These are phyloP conservation scores for Lophochroa leadbeateri DNA, from an alignment of 2,113 vertebrate genomes.

Conservation along the genomic window DNA sequence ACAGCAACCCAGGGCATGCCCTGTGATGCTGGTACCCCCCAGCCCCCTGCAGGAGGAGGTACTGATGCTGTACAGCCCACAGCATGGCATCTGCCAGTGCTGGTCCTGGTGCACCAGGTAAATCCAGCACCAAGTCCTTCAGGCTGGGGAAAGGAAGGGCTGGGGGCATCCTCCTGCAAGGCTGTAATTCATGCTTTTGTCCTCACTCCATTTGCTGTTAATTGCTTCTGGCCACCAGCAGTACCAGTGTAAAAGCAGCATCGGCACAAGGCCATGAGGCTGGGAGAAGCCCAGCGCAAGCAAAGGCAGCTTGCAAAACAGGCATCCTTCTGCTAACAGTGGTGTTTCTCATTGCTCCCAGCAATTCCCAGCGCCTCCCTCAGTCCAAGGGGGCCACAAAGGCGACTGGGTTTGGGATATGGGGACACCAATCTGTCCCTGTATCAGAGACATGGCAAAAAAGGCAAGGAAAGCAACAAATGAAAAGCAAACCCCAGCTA, in stretches of 20 bases:
- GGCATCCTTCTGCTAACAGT: not conserved
- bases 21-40: not conserved
- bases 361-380: not conserved
- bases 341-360: not conserved
- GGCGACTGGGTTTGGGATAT: not conserved
- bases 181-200: not conserved
- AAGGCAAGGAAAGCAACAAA: not conserved
- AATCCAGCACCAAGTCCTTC: not conserved
- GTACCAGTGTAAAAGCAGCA: not conserved
- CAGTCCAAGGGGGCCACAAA: not conserved
- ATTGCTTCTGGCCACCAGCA: not conserved
- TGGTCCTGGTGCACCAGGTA: not conserved
- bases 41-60: rapidly evolving
- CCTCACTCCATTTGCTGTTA: not conserved
- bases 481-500: not conserved
- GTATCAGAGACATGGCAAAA: not conserved
- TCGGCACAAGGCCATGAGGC: rapidly evolving
- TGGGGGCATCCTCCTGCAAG: not conserved
- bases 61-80: not conserved
- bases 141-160: not conserved
- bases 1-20: not conserved
- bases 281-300: not conserved
- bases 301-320: not conserved
- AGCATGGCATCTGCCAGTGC: rapidly evolving
- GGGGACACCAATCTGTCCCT: not conserved